phyloP scores from a whole-genome alignment of 2,888 invertebrate genomes.

The Polyommatus icarus region DNA sequence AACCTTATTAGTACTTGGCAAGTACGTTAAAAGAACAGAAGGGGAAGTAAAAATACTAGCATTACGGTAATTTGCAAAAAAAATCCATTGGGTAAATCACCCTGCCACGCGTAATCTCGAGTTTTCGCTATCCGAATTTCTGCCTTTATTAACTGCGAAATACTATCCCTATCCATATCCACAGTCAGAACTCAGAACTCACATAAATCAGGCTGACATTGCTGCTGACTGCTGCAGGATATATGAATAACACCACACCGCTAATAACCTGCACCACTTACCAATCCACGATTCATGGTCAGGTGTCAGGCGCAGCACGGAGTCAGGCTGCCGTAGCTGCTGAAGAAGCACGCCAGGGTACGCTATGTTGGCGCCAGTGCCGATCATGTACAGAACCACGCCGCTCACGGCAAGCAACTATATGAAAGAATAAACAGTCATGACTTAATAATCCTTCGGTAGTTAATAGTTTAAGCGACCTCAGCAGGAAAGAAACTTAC shows the following conservation, averaged over 20 bases:
- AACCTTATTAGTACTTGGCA: too few relatives aligned
- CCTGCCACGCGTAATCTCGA: too few relatives aligned
- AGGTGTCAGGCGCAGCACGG: conserved; percentile 56
- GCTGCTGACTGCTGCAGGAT: too few relatives aligned
- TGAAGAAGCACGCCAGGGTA: conserved; percentile 69
- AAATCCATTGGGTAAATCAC: too few relatives aligned
- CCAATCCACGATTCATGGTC: conserved; percentile 76
- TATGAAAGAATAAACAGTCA: not conserved
- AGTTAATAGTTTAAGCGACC: not conserved
- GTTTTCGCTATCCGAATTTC: too few relatives aligned
- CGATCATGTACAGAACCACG: conserved; percentile 73
- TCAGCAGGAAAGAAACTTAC: not conserved
- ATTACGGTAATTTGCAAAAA: too few relatives aligned
- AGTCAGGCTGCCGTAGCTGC: conserved; percentile 60
- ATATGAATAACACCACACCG: not conserved
- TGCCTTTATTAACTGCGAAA: too few relatives aligned
- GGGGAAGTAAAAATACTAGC: too few relatives aligned
- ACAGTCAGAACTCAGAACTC: too few relatives aligned
- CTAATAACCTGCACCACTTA: conserved; percentile 41
- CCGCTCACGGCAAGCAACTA: conserved; percentile 71
- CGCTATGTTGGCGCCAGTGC: conserved; percentile 72
- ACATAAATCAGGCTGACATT: too few relatives aligned
- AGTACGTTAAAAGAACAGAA: too few relatives aligned
- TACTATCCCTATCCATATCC: too few relatives aligned
- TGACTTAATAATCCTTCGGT: not conserved